These are phyloP conservation scores for Mellivora capensis DNA, from an alignment of 2,113 vertebrate species.

Conservation along the genomic window DNA sequence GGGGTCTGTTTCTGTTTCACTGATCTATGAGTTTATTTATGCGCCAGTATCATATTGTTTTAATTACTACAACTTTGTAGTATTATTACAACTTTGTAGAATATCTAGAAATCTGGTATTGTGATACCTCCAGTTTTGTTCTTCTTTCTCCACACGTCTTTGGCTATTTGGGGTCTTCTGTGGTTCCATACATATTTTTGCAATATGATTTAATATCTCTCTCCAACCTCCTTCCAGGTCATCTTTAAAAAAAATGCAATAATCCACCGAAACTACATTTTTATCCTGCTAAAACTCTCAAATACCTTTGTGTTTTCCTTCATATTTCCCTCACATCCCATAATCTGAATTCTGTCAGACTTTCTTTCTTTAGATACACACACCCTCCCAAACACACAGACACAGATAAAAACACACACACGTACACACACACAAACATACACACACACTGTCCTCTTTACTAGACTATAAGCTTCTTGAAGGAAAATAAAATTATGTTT, in stretches of 20 bases:
- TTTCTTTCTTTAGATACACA: not conserved
- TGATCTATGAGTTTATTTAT: not conserved
- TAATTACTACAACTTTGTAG: not conserved
- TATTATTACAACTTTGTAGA: not conserved
- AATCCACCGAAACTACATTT: not conserved
- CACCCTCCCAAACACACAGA: not conserved
- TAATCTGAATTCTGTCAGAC: not conserved
- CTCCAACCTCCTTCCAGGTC: not conserved
- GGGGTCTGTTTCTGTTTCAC: not conserved
- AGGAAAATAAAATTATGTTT: not conserved
- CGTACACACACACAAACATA: not conserved
- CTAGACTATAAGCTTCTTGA: not conserved
- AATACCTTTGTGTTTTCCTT: not conserved
- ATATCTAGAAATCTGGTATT: not conserved
- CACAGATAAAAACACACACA: not conserved
- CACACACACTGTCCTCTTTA: not conserved
- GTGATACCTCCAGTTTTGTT: not conserved
- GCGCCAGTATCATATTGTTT: not conserved
- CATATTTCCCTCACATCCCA: rapidly evolving
- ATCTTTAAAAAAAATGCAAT: not conserved
- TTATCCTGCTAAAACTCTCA: not conserved
- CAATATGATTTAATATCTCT: not conserved
- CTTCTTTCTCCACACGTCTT: not conserved
- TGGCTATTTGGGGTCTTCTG: not conserved
- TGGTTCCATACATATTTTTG: not conserved